Evolutionary conservation across 1,140 invertebrate species (phyloP).

Genomic region (Brevipalpus yothersi): DNA sequence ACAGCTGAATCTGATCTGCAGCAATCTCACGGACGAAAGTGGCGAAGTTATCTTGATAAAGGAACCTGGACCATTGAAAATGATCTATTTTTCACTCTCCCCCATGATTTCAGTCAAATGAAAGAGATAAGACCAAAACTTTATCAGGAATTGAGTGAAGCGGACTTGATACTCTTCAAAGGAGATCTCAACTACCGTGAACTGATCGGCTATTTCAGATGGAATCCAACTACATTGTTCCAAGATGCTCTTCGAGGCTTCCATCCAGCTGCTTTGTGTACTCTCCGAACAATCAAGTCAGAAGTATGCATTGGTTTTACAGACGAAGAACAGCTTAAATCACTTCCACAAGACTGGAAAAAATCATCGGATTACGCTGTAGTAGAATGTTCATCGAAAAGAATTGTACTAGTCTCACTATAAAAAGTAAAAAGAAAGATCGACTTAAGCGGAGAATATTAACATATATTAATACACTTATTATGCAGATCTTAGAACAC

Average conservation of each 20-base stretch:
- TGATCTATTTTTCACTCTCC: constrained; percentile 68
- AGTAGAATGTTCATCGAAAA: constrained; percentile 26
- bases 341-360: constrained; percentile 45
- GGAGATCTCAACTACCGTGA: constrained; percentile 92
- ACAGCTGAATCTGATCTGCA: constrained; percentile 6
- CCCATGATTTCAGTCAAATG: constrained; percentile 57
- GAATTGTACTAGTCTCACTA: neutral
- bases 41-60: constrained; percentile 26
- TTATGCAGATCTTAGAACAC: neutral
- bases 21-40: constrained; percentile 20
- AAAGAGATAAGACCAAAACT: constrained; percentile 32
- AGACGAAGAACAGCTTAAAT: neutral
- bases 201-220: constrained; percentile 63
- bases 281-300: constrained; percentile 70
- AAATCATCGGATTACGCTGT: constrained; percentile 60
- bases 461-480: too few species aligned
- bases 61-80: constrained; percentile 20
- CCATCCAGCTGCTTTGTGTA: constrained; percentile 46
- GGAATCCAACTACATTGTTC: constrained; percentile 44
- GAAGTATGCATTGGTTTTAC: constrained; percentile 50
- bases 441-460: too few species aligned
- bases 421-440: too few species aligned
- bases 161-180: constrained; percentile 64
- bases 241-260: constrained; percentile 46
- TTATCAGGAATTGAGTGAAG: constrained; percentile 39